Conservation (phyloP, 2,888 invertebrate genomes). For the Macroteleia sp. region DNA sequence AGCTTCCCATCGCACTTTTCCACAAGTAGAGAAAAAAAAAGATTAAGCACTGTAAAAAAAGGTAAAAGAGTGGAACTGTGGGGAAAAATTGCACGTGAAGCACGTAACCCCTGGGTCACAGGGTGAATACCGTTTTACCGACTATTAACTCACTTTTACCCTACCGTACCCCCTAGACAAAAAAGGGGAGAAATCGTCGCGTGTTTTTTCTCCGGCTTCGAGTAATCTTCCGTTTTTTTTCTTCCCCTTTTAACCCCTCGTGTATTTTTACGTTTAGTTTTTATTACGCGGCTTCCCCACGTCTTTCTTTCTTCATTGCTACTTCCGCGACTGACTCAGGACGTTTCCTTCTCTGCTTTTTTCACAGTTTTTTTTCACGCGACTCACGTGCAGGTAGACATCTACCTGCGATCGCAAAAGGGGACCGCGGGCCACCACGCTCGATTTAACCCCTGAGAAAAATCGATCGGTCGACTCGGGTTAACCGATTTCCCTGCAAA, state of each 20-base stretch:
- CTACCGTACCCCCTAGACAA: slow-evolving; percentile 68
- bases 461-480: slow-evolving; percentile 71
- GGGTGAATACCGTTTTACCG: slow-evolving; percentile 84
- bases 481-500: slow-evolving; percentile 83
- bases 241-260: slow-evolving; percentile 38
- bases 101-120: slow-evolving; percentile 74
- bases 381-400: slow-evolving; percentile 65
- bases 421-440: slow-evolving; percentile 74
- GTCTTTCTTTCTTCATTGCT: slow-evolving; percentile 57
- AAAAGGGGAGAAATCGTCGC: slow-evolving; percentile 65
- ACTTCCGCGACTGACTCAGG: slow-evolving; percentile 25
- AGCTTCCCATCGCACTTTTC: slow-evolving; percentile 60
- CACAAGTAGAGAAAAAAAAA: slow-evolving; percentile 51
- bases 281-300: slow-evolving; percentile 54
- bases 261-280: slow-evolving; percentile 47
- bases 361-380: slow-evolving; percentile 54
- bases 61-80: slow-evolving; percentile 30
- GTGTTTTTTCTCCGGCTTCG: slow-evolving; percentile 70
- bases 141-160: slow-evolving; percentile 84
- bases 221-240: slow-evolving; percentile 64
- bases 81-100: slow-evolving; percentile 70
- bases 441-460: slow-evolving; percentile 84
- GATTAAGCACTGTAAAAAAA: slow-evolving; percentile 42
- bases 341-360: slow-evolving; percentile 48
- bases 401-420: slow-evolving; percentile 58